phyloP scores from a whole-genome alignment of 1,140 invertebrate genomes.

The Nixonia krombeini region DNA sequence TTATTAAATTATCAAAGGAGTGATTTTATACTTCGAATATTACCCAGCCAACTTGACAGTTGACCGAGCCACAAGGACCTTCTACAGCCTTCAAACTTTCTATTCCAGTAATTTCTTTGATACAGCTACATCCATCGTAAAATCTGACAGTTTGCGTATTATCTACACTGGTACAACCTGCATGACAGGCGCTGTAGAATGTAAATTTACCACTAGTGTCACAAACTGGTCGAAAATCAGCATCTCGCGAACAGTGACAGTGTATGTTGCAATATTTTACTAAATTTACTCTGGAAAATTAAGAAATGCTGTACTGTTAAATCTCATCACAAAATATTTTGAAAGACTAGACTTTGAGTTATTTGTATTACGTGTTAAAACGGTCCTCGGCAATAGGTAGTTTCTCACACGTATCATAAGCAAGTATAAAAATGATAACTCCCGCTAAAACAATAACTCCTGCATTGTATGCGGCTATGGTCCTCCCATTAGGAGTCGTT shows the following conservation, averaged over 20 bases:
- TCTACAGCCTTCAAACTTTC: slow-evolving; percentile 64
- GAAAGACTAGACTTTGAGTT: too few species aligned
- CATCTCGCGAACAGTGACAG: slow-evolving; percentile 75
- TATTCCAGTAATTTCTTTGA: slow-evolving; percentile 46
- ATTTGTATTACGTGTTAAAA: slow-evolving; percentile 52
- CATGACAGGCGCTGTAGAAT: slow-evolving; percentile 81
- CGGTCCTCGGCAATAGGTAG: slow-evolving; percentile 63
- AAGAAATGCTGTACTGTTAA: too few species aligned
- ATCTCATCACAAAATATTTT: too few species aligned
- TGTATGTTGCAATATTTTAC: slow-evolving; percentile 74
- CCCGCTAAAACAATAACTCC: slow-evolving; percentile 67
- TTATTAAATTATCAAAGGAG: slow-evolving; percentile 6
- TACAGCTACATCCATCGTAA: slow-evolving; percentile 74
- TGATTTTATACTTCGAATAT: slow-evolving; percentile 69
- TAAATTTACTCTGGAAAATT: slow-evolving; percentile 44
- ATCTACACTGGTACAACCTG: slow-evolving; percentile 74
- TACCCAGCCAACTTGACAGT: slow-evolving; percentile 72
- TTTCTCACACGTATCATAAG: slow-evolving; percentile 76
- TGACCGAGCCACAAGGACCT: slow-evolving; percentile 73
- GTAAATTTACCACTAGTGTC: slow-evolving; percentile 71
- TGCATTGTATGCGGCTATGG: slow-evolving; percentile 75
- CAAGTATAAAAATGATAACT: slow-evolving; percentile 72
- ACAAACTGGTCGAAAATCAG: slow-evolving; percentile 79
- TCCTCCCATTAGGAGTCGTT: slow-evolving; percentile 71
- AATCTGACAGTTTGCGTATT: slow-evolving; percentile 64